phyloP scores from a whole-genome alignment of 2,888 invertebrate genomes.

The Tipula unca region DNA sequence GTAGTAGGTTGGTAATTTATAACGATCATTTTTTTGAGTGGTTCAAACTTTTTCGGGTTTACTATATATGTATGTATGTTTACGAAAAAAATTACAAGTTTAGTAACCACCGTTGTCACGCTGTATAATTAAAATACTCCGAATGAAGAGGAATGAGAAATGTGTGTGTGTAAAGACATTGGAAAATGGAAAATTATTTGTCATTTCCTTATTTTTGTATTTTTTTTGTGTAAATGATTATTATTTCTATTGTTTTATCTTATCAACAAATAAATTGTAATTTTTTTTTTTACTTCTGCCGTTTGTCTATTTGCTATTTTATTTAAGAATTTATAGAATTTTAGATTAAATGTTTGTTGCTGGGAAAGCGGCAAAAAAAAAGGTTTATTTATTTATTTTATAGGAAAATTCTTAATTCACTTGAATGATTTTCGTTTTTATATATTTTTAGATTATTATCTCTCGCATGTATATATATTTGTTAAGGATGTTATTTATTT shows the following conservation, averaged over 20 bases:
- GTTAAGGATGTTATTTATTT: not conserved
- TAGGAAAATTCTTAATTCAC: conserved; percentile 8
- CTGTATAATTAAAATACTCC: not conserved
- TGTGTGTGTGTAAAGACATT: not conserved
- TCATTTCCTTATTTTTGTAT: not conserved
- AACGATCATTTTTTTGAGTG: not conserved
- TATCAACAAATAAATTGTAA: conserved; percentile 8
- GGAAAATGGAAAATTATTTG: conserved; percentile 14
- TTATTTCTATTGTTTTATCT: conserved; percentile 14
- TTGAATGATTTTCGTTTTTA: not conserved
- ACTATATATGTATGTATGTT: not conserved
- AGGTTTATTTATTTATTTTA: conserved; percentile 14
- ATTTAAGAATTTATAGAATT: conserved; percentile 14
- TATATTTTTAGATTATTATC: not conserved
- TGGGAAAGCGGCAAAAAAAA: not conserved
- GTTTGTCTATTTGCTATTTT: conserved; percentile 8
- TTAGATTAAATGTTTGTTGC: conserved; percentile 14
- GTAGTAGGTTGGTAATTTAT: conserved; percentile 8
- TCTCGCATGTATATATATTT: not conserved
- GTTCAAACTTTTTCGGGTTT: not conserved
- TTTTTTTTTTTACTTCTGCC: not conserved
- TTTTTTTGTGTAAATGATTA: conserved; percentile 8
- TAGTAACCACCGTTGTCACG: conserved; percentile 1
- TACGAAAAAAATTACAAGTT: not conserved
- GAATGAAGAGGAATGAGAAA: not conserved